Evolutionary conservation across 2,797 vertebrate genomes (phyloP), one percentile per base, ranked within the genome.

Genomic region (Iguana delicatissima): DNA sequence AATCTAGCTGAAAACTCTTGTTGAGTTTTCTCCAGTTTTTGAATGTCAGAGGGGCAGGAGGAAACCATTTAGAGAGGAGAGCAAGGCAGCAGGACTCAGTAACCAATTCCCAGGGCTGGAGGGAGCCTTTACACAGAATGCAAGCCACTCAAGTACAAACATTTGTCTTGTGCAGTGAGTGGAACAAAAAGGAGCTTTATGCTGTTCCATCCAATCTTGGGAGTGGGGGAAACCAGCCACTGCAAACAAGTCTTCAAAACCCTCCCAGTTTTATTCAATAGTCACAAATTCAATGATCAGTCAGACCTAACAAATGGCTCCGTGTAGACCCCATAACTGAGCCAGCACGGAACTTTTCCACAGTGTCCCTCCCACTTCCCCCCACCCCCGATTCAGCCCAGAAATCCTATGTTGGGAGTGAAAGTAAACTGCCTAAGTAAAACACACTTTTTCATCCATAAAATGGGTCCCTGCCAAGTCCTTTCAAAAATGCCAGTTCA

Each of bases 181-280:
- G n/a, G 59, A 42, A 62, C 1, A 13, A 14, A 76, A 77, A 85
- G 29, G 38, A 52, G 46, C 2, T 26, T 77, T 57, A 16, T 57
- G 10, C 18, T 79, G n/a, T 59, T 46, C n/a, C 20, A n/a, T 84
- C 85, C 35, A 67, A 55, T 69, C 85, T 4, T 84, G 81, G 38
- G 79, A 74, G 7, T 42, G 79, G 90, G 72, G 88, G 52, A 73
- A 90, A 84, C 79, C 32, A 80, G 50, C 83, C 52, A 59, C 62
- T 10, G 42, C 79, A 87, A 88, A 57, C 59, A 57, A 67, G n/a
- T 73, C 91, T 86, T 89, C 79, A 91, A 93, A 94, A 91, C 93
- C 89, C 91, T 93, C 93, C 94, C 92, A 93, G 84, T 85, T 94
- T 94, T 94, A 95, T 93, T 92, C 86, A 93, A 89, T 89, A 89